phyloP scores from a whole-genome alignment of 2,113 vertebrate genomes.

The Dasyornis broadbenti region DNA sequence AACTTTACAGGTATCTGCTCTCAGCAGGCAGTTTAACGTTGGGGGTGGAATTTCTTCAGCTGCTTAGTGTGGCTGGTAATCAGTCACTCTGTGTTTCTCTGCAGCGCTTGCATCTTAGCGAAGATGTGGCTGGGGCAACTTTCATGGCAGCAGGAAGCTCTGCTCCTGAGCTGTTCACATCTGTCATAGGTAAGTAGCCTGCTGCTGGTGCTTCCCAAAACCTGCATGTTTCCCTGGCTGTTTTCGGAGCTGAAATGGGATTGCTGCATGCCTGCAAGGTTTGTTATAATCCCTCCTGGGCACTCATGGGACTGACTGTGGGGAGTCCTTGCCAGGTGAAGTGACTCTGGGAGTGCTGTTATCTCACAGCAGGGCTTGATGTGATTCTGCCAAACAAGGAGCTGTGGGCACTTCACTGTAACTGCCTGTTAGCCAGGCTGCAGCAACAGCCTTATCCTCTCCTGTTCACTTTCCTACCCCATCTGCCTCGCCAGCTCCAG shows the following conservation, averaged over 20 bases:
- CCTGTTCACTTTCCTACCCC: accelerated
- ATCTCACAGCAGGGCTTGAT: not conserved
- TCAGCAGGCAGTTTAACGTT: accelerated
- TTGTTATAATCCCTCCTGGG: accelerated
- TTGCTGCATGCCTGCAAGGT: not conserved
- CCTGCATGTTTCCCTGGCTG: accelerated
- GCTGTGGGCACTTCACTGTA: not conserved
- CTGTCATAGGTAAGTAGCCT: conserved; percentile 88
- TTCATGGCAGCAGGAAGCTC: conserved; percentile 99
- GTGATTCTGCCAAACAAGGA: not conserved
- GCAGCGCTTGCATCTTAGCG: conserved; percentile 91
- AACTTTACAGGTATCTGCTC: accelerated
- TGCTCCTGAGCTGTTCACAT: conserved; percentile 95
- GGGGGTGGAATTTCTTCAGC: not conserved
- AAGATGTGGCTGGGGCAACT: conserved; percentile 95
- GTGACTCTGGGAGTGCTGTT: not conserved
- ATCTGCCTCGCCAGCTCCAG: accelerated
- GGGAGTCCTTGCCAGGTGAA: not conserved
- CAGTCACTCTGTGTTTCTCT: conserved; percentile 17
- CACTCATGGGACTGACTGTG: accelerated
- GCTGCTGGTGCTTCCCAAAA: not conserved
- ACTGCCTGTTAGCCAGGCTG: not conserved
- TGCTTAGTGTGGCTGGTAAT: not conserved
- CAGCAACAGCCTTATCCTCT: not conserved
- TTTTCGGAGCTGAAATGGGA: not conserved